phyloP scores from a whole-genome alignment of 2,113 vertebrate species.

The Nothoprocta perdicaria region DNA sequence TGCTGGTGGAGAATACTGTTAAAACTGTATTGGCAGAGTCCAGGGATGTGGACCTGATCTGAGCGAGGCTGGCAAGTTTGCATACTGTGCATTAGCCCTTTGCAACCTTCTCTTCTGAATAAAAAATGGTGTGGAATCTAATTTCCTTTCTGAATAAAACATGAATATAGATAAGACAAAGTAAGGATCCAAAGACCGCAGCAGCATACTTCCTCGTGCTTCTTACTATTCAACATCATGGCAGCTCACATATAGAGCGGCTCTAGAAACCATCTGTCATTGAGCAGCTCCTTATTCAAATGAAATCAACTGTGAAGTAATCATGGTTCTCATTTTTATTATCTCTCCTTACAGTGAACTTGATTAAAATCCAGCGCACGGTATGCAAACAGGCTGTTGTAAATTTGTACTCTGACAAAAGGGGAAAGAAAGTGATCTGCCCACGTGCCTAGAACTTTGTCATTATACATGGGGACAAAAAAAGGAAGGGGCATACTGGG shows the following conservation, averaged over 20 bases:
- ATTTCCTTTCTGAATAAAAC: constrained; percentile 75
- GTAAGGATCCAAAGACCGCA: constrained; percentile 57
- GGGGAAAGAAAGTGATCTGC: constrained; percentile 67
- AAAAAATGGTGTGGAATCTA: constrained; percentile 69
- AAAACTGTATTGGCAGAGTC: constrained; percentile 27
- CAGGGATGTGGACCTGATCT: constrained; percentile 24
- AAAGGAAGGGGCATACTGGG: constrained; percentile 58
- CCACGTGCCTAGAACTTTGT: constrained; percentile 60
- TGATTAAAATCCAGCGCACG: constrained; percentile 72
- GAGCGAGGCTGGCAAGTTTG: constrained; percentile 59
- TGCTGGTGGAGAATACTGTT: constrained; percentile 8
- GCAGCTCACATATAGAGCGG: constrained; percentile 70
- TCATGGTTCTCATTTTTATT: constrained; percentile 73
- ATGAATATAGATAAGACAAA: constrained; percentile 70
- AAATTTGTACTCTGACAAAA: constrained; percentile 73
- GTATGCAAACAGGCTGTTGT: constrained; percentile 75
- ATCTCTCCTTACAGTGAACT: constrained; percentile 71
- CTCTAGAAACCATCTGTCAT: constrained; percentile 74
- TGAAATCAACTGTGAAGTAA: constrained; percentile 76
- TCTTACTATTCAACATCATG: constrained; percentile 68
- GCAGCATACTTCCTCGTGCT: constrained; percentile 60
- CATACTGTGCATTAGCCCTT: constrained; percentile 51
- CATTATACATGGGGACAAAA: constrained; percentile 59
- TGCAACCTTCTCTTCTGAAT: constrained; percentile 67
- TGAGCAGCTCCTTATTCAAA: constrained; percentile 65